Evolutionary conservation across 2,113 vertebrate species (phyloP), one percentile per base, ranked within the genome.

Genomic region (Halcyon senegalensis): DNA sequence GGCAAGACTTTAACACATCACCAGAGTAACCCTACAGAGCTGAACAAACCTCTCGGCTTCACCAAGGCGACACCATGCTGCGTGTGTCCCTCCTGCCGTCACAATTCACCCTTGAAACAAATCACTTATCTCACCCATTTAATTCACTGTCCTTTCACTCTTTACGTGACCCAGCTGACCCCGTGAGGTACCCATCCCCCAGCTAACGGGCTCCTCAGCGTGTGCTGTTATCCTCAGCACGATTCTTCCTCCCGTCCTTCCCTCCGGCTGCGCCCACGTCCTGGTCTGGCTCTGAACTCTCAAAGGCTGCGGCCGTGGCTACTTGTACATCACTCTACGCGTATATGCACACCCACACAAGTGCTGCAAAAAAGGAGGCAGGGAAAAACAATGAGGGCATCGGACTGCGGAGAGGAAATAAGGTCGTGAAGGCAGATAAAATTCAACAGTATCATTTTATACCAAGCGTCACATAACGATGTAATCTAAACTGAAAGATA

Each of bases 131-230:
- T 72, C 60, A 13, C 25, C 11, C 66, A 1, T 21, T 6, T 13
- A 19, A 75, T 44, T 39, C 39, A 1, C 0, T 19, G 30, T 73
- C 33, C 1, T 35, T 50, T 46, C 81, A 4, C 41, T 23, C 24
- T 5, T 23, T 13, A 4, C 1, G 0, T 20, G 0, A 2, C 31
- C 59, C 48, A 4, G 15, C 43, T 77, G 81, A 17, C 68, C 77
- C 28, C 84, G 30, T 0, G 0, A 51, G 60, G 21, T 4, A 1
- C 55, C n/a, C 20, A 5, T 9, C 11, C 23, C 16, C 41, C 1
- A 0, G 93, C 33, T n/a, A 13, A 50, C 0, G 13, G 43, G 21
- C 75, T 58, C 25, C 31, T 43, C 46, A 33, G 88, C 1, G 1
- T 8, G 6, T 4, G 75, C 48, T 23, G 23, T 4, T 35, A 5